phyloP scores from a whole-genome alignment of 2,888 invertebrate species.

The Andrena minutula region DNA sequence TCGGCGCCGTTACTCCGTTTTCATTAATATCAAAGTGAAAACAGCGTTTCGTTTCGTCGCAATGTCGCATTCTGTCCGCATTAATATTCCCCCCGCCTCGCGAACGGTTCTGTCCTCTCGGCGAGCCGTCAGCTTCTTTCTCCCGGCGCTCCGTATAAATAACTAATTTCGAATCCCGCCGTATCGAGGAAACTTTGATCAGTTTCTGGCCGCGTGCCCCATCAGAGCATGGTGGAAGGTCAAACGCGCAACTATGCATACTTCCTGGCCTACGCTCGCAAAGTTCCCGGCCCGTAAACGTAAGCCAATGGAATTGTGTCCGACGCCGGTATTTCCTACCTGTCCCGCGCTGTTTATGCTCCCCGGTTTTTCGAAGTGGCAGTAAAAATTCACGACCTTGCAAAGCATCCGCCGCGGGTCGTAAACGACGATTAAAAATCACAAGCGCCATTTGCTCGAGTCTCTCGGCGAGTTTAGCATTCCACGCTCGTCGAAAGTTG shows the following conservation, averaged over 20 bases:
- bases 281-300: slow-evolving; percentile 59
- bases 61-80: background rate
- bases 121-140: slow-evolving; percentile 46
- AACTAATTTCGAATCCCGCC: slow-evolving; percentile 80
- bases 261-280: slow-evolving; percentile 67
- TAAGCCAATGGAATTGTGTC: slow-evolving; percentile 31
- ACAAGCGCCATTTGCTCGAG: background rate
- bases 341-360: background rate
- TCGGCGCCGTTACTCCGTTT: background rate
- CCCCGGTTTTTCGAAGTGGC: background rate
- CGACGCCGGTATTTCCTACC: slow-evolving; percentile 25
- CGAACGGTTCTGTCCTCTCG: background rate
- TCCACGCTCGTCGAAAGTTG: slow-evolving; percentile 23
- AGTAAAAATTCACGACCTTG: background rate
- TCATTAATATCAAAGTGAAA: background rate
- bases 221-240: slow-evolving; percentile 42
- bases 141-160: slow-evolving; percentile 74
- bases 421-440: slow-evolving; percentile 25
- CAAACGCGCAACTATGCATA: slow-evolving; percentile 69
- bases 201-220: slow-evolving; percentile 65
- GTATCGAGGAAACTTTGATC: slow-evolving; percentile 82
- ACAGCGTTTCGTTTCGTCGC: background rate
- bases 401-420: background rate
- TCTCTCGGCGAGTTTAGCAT: slow-evolving; percentile 19
- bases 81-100: background rate